Evolutionary conservation across 2,113 vertebrate species (phyloP).

Genomic region (Pampusana beccarii): DNA sequence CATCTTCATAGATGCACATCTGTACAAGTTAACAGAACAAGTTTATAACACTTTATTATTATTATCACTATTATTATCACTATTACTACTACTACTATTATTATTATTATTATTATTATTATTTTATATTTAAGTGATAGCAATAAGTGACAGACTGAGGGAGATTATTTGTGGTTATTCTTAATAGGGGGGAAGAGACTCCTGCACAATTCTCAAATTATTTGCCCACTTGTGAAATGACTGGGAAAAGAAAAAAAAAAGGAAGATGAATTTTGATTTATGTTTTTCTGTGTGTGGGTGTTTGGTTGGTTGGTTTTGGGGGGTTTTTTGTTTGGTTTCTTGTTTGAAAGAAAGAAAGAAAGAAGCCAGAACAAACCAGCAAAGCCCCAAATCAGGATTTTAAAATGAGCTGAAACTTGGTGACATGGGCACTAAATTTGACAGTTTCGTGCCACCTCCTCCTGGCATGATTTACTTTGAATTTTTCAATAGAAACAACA

Average conservation of each 20-base stretch:
- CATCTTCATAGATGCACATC: not conserved
- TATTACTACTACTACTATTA: too few species aligned
- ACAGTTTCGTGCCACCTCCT: constrained; percentile 26
- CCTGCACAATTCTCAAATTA: not conserved
- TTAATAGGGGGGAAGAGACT: not conserved
- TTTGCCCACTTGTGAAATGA: not conserved
- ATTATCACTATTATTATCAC: too few species aligned
- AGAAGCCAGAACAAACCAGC: constrained; percentile 37
- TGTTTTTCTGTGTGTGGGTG: too few species aligned
- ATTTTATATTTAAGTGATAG: not conserved
- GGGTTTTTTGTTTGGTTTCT: too few species aligned
- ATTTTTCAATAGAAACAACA: not conserved
- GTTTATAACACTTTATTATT: constrained; percentile 21
- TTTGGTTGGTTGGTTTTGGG: too few species aligned
- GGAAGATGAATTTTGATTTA: not conserved
- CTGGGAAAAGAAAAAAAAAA: not conserved
- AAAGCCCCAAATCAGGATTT: not conserved
- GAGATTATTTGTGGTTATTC: not conserved
- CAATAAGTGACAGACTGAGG: not conserved
- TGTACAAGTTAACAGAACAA: not conserved
- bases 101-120: too few species aligned
- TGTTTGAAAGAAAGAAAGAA: not conserved
- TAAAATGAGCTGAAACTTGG: not conserved
- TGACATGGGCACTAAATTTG: constrained; percentile 17
- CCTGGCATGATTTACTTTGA: constrained; percentile 7